Evolutionary conservation across 2,797 vertebrate genomes (phyloP), one percentile per base, ranked within the genome.

Genomic region (Crax fasciolata): DNA sequence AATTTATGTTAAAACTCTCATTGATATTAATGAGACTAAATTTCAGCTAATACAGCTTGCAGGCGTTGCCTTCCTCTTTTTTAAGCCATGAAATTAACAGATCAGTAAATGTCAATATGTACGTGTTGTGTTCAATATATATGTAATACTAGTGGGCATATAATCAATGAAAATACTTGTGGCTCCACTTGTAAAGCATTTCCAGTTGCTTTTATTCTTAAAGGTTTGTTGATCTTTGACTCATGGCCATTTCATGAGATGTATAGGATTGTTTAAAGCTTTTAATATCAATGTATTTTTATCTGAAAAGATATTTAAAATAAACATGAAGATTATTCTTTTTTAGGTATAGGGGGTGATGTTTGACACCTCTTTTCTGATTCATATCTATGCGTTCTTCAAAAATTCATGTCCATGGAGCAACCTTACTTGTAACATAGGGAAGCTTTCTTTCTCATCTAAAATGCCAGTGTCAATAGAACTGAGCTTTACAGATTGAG

Each of bases 181-280:
- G 58, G 17, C 30, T 81, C 19, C 6, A 43, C 35, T 87, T 83
- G 25, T 66, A 41, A 74, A 87, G 61, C 24, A 51, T 89, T 83
- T 94, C 20, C 41, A 80, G 24, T 92, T 68, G 41, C 67, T 93
- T 91, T 87, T 21, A 14, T 78, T 88, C 54, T 81, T 78, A 66
- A 6, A 70, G 23, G 1, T 57, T 44, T 87, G 35, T 41, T 90
- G 57, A n/a, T 89, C 35, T 87, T 91, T 58, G n/a, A 27, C 32
- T 86, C 25, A 17, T 12, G 82, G 10, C 24, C 51, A 15, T 94
- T 89, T 80, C 54, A 51, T 87, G 30, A 52, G 43, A 55, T 79
- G 55, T 67, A 0, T 19, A 68, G 41, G 30, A 5, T 65, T 70
- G 21, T 46, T 35, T 38, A 49, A 61, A 92, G n/a, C 28, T 27